phyloP scores from a whole-genome alignment of 2,113 vertebrate species.

The Tachysurus vachellii region DNA sequence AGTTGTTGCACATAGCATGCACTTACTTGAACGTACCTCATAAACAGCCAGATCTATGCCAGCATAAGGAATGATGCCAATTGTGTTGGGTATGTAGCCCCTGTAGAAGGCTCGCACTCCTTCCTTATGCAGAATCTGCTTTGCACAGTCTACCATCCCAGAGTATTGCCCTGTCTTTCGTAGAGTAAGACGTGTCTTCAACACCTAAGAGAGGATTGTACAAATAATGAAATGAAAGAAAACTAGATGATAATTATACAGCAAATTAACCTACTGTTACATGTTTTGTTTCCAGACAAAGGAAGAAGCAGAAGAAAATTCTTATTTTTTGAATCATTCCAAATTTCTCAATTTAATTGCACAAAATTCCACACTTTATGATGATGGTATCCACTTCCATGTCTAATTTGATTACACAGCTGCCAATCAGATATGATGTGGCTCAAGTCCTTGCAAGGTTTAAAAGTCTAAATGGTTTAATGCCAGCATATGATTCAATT shows the following conservation, averaged over 20 bases:
- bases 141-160: conserved; percentile 66
- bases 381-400: not conserved
- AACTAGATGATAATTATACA: not conserved
- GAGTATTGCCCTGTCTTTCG: conserved; percentile 67
- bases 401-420: not conserved
- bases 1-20: not conserved
- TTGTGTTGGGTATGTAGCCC: conserved; percentile 70
- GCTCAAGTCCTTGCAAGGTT: not conserved
- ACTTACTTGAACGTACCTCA: conserved; percentile 57
- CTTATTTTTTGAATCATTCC: not conserved
- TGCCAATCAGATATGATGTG: not conserved
- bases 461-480: not conserved
- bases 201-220: conserved; percentile 53
- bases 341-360: not conserved
- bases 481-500: not conserved
- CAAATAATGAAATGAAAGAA: not conserved
- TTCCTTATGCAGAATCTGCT: conserved; percentile 64
- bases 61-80: conserved; percentile 71
- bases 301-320: not conserved
- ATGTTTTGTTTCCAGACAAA: not conserved
- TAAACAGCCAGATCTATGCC: conserved; percentile 71
- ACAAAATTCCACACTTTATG: not conserved
- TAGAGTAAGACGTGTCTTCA: conserved; percentile 69
- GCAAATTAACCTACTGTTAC: not conserved
- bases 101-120: conserved; percentile 65